Evolutionary conservation across 2,797 vertebrate species (phyloP).

Genomic region (Myotis planiceps): DNA sequence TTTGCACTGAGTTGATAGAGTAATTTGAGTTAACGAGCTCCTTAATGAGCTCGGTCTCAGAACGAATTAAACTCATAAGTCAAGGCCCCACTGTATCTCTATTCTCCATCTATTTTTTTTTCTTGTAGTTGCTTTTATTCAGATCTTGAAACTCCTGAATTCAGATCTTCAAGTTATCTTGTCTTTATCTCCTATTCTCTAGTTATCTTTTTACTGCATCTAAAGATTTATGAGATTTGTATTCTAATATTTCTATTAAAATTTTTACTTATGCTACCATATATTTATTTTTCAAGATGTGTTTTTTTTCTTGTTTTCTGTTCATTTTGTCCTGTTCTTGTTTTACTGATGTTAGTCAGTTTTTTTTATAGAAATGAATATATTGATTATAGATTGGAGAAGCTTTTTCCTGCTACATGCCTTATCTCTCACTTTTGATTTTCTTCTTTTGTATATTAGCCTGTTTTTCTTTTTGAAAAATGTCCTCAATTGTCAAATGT

Average conservation of each 20-base stretch:
- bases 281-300: neutral
- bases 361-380: neutral
- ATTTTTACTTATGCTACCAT: neutral
- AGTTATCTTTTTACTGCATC: neutral
- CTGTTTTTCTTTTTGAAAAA: neutral
- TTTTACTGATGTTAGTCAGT: neutral
- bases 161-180: neutral
- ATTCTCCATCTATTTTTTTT: neutral
- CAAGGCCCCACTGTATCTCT: no score
- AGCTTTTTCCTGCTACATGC: neutral
- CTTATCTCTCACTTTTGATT: neutral
- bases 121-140: neutral
- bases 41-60: no score
- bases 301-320: neutral
- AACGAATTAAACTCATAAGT: no score
- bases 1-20: no score
- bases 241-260: neutral
- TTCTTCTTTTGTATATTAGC: neutral
- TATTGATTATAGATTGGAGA: neutral
- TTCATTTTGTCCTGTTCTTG: neutral
- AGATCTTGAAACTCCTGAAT: neutral
- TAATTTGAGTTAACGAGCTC: no score
- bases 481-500: neutral
- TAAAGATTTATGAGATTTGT: neutral
- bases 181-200: neutral